These are phyloP conservation scores for Simalia tracyae DNA, from an alignment of 2,797 vertebrate species.

Conservation along the genomic window DNA sequence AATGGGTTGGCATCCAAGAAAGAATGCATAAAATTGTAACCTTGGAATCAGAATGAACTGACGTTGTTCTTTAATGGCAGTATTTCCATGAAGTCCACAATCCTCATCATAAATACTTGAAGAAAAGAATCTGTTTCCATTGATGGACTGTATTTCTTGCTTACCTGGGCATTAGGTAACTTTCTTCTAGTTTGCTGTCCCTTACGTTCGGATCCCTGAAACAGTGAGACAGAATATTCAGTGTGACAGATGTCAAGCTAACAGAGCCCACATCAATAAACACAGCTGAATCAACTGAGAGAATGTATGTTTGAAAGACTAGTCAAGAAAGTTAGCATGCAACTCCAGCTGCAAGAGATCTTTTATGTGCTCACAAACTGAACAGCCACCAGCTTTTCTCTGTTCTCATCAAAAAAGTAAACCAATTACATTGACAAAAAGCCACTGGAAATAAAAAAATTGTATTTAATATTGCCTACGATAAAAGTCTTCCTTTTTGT, in stretches of 20 bases:
- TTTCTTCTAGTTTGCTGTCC: conserved; percentile 64
- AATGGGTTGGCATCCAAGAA: background rate
- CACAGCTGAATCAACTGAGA: conserved; percentile 61
- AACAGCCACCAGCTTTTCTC: conserved; percentile 72
- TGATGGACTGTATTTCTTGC: conserved; percentile 27
- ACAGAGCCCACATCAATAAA: conserved; percentile 51
- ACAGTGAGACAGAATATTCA: conserved; percentile 76
- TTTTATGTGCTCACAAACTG: conserved; percentile 66
- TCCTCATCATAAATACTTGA: background rate
- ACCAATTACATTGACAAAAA: conserved; percentile 90
- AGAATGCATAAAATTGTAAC: background rate
- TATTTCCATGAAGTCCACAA: fast-evolving
- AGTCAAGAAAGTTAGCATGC: conserved; percentile 79
- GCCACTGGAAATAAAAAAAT: conserved; percentile 80
- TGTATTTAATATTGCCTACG: conserved; percentile 78
- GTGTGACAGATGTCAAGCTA: conserved; percentile 57
- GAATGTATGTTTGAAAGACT: conserved; percentile 67
- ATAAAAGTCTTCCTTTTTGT: conserved; percentile 73
- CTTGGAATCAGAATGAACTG: background rate
- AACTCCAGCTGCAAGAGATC: conserved; percentile 75
- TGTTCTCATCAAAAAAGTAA: conserved; percentile 99
- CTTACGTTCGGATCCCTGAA: conserved; percentile 68
- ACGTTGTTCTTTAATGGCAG: background rate
- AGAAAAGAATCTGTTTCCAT: background rate
- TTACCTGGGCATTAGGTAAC: conserved; percentile 68